phyloP scores from a whole-genome alignment of 1,140 invertebrate species.

The Platorchestia sp. region DNA sequence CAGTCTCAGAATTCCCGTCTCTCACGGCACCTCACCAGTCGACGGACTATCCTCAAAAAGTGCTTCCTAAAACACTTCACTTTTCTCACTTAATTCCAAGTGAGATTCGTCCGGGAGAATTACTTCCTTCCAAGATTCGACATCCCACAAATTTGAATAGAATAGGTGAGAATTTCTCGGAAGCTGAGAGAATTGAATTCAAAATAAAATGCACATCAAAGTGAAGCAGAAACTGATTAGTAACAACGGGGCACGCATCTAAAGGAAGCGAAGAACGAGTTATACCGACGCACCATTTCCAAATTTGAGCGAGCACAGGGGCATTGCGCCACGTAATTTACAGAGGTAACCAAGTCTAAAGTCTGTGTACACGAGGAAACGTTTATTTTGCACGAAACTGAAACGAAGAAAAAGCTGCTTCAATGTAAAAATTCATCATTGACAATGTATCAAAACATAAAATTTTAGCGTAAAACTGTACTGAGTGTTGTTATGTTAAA shows the following conservation, averaged over 20 bases:
- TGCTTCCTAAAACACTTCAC: not conserved
- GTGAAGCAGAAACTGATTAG: not conserved
- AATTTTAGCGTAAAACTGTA: too few relatives aligned
- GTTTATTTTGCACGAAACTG: too few relatives aligned
- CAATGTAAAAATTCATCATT: too few relatives aligned
- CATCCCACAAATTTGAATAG: constrained; percentile 13
- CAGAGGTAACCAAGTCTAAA: not conserved
- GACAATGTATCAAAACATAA: too few relatives aligned
- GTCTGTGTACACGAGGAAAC: too few relatives aligned
- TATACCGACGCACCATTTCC: not conserved
- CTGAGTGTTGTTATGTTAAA: too few relatives aligned
- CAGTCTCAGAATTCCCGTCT: not conserved
- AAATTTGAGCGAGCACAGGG: not conserved
- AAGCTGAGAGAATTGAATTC: not conserved
- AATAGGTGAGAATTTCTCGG: not conserved
- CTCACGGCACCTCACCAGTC: not conserved
- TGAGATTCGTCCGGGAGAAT: constrained; percentile 21
- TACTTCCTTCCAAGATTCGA: constrained; percentile 7
- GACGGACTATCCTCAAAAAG: not conserved
- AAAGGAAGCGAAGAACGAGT: not conserved
- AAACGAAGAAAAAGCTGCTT: too few relatives aligned
- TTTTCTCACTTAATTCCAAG: constrained; percentile 46
- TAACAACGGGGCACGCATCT: not conserved
- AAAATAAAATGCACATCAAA: constrained; percentile 2
- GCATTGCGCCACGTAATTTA: not conserved